A percentile compares a stretch with the other conserved stretches of the same genome.
phyloP scores from a whole-genome alignment of 2,113 vertebrate species.

The Lipophrys pholis region DNA sequence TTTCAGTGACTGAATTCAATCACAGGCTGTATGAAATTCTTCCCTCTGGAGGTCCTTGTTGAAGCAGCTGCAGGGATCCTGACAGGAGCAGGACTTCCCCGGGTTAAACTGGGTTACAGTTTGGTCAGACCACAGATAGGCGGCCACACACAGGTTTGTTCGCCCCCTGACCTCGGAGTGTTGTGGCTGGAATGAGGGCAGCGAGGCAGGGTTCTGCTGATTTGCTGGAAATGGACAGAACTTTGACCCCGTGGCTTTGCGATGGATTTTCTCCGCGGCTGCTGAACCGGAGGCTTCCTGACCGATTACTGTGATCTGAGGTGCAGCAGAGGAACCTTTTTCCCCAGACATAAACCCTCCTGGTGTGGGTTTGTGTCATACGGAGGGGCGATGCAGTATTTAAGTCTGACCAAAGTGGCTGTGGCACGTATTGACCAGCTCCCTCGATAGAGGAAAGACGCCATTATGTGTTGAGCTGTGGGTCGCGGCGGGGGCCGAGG shows the following conservation, averaged over 20 bases:
- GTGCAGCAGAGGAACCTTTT: slow-evolving; percentile 59
- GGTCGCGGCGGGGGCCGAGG: slow-evolving; percentile 44
- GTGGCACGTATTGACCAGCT: background rate
- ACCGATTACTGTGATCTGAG: slow-evolving; percentile 62
- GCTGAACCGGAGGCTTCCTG: slow-evolving; percentile 55
- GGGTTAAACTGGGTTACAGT: slow-evolving; percentile 52
- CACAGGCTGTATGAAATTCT: no score
- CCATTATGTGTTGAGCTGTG: slow-evolving; percentile 56
- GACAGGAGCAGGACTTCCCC: slow-evolving; percentile 4
- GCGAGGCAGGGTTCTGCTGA: slow-evolving; percentile 37
- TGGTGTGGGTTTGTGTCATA: slow-evolving; percentile 70
- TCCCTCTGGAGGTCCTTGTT: background rate
- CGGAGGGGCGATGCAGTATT: slow-evolving; percentile 67
- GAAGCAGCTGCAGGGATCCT: background rate
- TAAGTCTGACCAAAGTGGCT: slow-evolving; percentile 54
- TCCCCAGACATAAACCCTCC: slow-evolving; percentile 74
- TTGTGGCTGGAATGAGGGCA: slow-evolving; percentile 41
- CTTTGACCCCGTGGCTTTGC: slow-evolving; percentile 34
- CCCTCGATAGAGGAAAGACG: slow-evolving; percentile 40
- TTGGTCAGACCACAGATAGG: slow-evolving; percentile 30
- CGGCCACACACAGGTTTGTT: slow-evolving; percentile 36
- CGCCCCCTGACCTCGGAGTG: slow-evolving; percentile 53
- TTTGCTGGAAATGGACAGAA: slow-evolving; percentile 40
- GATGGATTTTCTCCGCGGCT: slow-evolving; percentile 40
- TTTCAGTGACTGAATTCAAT: no score